A percentile compares a stretch with the other conserved stretches of the same genome.
phyloP scores from a whole-genome alignment of 2,113 vertebrate genomes.

The Hipposideros armiger region DNA sequence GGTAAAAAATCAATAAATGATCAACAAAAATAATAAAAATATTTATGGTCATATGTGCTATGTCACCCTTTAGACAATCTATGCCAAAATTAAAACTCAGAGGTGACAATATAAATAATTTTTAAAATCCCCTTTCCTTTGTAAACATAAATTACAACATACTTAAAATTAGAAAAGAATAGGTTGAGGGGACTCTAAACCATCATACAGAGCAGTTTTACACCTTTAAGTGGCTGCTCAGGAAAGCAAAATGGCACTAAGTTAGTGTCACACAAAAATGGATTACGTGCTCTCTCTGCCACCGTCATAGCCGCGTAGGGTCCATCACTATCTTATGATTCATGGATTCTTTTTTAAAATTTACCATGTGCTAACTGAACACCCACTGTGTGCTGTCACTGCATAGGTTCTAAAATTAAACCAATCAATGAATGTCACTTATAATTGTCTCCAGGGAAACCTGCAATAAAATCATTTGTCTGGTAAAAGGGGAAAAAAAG shows the following conservation, averaged over 20 bases:
- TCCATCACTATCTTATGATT: slow-evolving; percentile 15
- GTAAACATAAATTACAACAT: background rate
- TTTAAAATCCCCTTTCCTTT: background rate
- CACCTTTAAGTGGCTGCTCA: slow-evolving; percentile 4
- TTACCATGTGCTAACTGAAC: slow-evolving; percentile 48
- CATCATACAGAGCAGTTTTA: slow-evolving; percentile 34
- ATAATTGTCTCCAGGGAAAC: slow-evolving; percentile 39
- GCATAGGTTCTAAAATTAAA: background rate
- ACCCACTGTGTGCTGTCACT: slow-evolving; percentile 64
- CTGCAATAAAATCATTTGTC: slow-evolving; percentile 33
- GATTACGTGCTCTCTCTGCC: background rate
- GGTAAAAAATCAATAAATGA: background rate
- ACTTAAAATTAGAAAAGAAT: slow-evolving; percentile 41
- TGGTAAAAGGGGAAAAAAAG: slow-evolving; percentile 50
- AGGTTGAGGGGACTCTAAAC: slow-evolving; percentile 20
- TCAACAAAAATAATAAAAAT: background rate
- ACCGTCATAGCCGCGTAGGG: background rate
- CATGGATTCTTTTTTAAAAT: slow-evolving; percentile 50
- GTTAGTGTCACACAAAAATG: slow-evolving; percentile 47
- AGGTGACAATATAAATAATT: background rate
- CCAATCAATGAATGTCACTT: background rate
- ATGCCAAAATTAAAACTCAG: background rate
- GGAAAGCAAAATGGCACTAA: slow-evolving; percentile 43
- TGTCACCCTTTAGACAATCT: background rate
- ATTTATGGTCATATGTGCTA: background rate